Percentiles rank a stretch among this genome's conserved stretches.
Conservation (phyloP, 2,797 vertebrate species). For the Tamandua tetradactyla region DNA sequence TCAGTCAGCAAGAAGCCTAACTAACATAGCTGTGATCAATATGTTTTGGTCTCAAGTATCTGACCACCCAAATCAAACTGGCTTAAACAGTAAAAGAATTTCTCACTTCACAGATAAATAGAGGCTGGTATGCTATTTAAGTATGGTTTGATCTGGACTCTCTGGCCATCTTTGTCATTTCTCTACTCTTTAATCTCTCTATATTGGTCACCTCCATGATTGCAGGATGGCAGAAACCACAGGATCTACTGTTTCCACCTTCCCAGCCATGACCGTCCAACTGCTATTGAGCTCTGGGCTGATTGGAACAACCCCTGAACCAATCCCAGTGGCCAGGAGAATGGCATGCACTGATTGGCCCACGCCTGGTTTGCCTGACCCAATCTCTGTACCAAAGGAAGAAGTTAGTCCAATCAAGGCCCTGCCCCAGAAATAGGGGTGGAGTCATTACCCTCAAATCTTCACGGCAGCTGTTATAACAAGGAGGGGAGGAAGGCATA, state of each 20-base stretch:
- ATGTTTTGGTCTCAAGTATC: too few relatives aligned
- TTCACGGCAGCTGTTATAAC: too few relatives aligned
- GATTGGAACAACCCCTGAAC: background rate
- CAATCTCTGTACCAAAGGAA: background rate
- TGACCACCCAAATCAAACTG: background rate
- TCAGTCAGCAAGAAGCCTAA: rapidly evolving
- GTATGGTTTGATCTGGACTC: background rate
- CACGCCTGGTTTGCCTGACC: background rate
- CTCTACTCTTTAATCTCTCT: background rate
- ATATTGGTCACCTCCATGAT: rapidly evolving
- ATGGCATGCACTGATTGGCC: background rate
- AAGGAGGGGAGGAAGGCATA: rapidly evolving
- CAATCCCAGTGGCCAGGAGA: background rate
- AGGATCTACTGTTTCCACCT: too few relatives aligned
- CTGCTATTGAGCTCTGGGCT: background rate
- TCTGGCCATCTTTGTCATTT: background rate
- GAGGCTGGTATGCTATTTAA: background rate
- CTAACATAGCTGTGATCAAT: rapidly evolving
- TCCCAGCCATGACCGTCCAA: background rate
- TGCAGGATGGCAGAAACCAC: background rate
- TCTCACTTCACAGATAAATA: background rate
- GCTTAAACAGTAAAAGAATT: background rate
- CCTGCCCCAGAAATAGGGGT: background rate
- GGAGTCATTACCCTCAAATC: background rate
- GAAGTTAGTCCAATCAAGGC: background rate